phyloP scores from a whole-genome alignment of 2,113 vertebrate genomes.

The Muntiacus reevesi region DNA sequence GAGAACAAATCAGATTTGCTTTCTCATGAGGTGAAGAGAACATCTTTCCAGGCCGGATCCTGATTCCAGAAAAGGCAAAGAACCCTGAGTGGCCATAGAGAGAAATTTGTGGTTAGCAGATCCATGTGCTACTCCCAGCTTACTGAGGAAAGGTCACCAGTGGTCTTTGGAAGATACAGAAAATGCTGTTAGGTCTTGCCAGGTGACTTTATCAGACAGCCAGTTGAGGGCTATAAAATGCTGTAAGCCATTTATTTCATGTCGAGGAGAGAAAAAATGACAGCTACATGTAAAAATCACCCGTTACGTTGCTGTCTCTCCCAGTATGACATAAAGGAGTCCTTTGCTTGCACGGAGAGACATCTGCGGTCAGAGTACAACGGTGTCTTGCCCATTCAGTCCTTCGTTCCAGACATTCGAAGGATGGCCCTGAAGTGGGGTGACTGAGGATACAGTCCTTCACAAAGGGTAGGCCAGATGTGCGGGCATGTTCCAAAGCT shows the following conservation, averaged over 20 bases:
- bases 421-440: background rate
- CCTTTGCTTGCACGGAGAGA: background rate
- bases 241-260: slow-evolving; percentile 41
- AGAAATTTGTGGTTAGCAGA: background rate
- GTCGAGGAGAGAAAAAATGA: background rate
- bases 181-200: slow-evolving; percentile 28
- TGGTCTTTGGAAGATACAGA: slow-evolving; percentile 41
- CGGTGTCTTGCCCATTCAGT: background rate
- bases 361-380: background rate
- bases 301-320: slow-evolving; percentile 17
- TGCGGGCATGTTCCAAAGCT: background rate
- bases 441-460: background rate
- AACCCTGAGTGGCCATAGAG: background rate
- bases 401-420: background rate
- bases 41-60: background rate
- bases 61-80: background rate
- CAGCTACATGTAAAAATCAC: background rate
- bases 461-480: background rate
- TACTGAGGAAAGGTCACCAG: slow-evolving; percentile 22
- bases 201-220: slow-evolving; percentile 35
- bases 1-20: background rate
- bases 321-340: background rate
- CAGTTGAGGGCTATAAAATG: slow-evolving; percentile 9
- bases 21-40: background rate
- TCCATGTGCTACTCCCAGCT: slow-evolving; percentile 26